These are phyloP conservation scores for Leuciscus waleckii DNA, from an alignment of 2,797 vertebrate genomes.

Conservation along the genomic window DNA sequence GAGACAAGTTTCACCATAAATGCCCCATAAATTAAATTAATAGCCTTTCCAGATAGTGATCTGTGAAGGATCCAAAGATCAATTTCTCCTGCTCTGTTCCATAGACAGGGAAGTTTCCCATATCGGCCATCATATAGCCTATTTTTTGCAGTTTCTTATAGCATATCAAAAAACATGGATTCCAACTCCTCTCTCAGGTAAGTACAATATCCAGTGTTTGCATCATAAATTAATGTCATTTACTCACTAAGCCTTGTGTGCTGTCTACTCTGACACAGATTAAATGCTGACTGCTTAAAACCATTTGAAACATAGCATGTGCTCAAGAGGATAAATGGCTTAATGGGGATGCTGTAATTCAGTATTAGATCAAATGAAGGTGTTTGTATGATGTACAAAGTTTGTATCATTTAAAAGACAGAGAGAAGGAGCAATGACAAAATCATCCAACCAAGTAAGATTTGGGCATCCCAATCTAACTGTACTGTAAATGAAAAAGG, in stretches of 20 bases:
- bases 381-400: neutral
- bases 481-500: neutral
- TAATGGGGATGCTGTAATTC: slow-evolving; percentile 25
- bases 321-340: slow-evolving; percentile 41
- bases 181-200: neutral
- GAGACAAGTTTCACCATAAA: slow-evolving; percentile 7
- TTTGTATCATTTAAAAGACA: neutral
- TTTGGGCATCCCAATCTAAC: neutral
- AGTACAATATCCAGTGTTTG: slow-evolving; percentile 6
- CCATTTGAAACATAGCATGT: slow-evolving; percentile 9
- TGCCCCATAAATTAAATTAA: slow-evolving; percentile 17
- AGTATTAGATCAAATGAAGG: neutral
- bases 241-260: slow-evolving; percentile 7
- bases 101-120: neutral
- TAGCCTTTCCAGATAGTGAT: neutral
- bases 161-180: neutral
- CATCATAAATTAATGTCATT: slow-evolving; percentile 31
- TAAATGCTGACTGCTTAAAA: slow-evolving; percentile 30
- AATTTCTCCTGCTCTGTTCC: neutral
- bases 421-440: neutral
- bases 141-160: neutral
- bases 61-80: neutral
- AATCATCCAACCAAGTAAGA: neutral
- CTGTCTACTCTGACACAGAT: slow-evolving; percentile 22
- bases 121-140: neutral